phyloP scores from a whole-genome alignment of 2,797 vertebrate genomes.

The Peromyscus nudipes region DNA sequence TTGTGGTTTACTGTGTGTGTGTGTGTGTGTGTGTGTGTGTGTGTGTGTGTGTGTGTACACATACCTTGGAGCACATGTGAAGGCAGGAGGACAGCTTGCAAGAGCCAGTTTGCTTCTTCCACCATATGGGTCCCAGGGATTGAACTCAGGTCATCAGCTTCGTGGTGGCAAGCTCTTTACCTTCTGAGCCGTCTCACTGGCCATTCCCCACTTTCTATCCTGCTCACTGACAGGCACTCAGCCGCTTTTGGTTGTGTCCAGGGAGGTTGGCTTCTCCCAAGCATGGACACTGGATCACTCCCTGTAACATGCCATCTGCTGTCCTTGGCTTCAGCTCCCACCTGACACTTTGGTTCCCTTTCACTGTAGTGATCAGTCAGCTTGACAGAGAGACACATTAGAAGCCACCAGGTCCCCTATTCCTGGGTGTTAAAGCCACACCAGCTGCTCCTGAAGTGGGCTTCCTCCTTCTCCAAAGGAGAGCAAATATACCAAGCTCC shows the following conservation, averaged over 20 bases:
- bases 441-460: not conserved
- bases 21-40: too few species aligned
- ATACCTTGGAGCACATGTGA: not conserved
- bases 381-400: not conserved
- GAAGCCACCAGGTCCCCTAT: not conserved
- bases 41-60: too few species aligned
- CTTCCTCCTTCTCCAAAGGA: not conserved
- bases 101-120: not conserved
- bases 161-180: not conserved
- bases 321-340: not conserved
- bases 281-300: not conserved
- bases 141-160: not conserved
- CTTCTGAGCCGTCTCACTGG: not conserved
- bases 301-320: accelerated
- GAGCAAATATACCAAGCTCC: not conserved
- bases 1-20: not conserved
- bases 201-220: not conserved
- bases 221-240: not conserved
- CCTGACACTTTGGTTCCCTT: not conserved
- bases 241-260: not conserved
- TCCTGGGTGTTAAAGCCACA: not conserved
- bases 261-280: accelerated
- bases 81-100: not conserved
- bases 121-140: not conserved
- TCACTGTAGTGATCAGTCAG: not conserved